Evolutionary conservation across 2,888 invertebrate genomes (phyloP).

Genomic region (Diaprepes abbreviatus): DNA sequence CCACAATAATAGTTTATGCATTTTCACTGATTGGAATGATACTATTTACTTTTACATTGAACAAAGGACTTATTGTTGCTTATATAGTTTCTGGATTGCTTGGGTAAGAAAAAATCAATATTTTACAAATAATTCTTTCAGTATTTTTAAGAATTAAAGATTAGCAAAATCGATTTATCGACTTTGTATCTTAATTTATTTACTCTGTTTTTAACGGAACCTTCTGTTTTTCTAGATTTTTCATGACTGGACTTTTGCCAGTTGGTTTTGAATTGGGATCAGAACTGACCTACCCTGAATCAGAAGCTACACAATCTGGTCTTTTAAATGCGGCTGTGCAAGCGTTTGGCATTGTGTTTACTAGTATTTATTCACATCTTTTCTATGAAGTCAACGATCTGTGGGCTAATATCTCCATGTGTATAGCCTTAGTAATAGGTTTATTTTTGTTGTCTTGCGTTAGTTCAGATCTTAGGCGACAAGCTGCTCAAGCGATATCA

Average conservation of each 20-base stretch:
- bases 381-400: conserved; percentile 78
- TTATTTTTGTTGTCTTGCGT: conserved; percentile 84
- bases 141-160: no score
- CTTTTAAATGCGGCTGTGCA: conserved; percentile 93
- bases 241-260: conserved; percentile 99
- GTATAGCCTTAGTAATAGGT: conserved; percentile 82
- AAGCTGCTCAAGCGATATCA: conserved; percentile 73
- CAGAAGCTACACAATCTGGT: conserved; percentile 98
- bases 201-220: no score
- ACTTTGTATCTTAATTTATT: no score
- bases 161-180: no score
- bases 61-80: conserved; percentile 84
- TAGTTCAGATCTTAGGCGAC: conserved; percentile 84
- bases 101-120: no score
- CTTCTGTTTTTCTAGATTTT: conserved; percentile 87
- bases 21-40: conserved; percentile 94
- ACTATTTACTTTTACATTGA: conserved; percentile 90
- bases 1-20: conserved; percentile 91
- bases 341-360: conserved; percentile 87
- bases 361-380: conserved; percentile 80
- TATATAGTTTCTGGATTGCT: conserved; percentile 88
- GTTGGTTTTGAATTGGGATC: conserved; percentile 99
- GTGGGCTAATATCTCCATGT: conserved; percentile 87
- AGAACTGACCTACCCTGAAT: conserved; percentile 96
- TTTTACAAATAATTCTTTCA: no score